Base-by-base conservation (phyloP, 2,113 vertebrate genomes). In the Ameiurus melas region DNA sequence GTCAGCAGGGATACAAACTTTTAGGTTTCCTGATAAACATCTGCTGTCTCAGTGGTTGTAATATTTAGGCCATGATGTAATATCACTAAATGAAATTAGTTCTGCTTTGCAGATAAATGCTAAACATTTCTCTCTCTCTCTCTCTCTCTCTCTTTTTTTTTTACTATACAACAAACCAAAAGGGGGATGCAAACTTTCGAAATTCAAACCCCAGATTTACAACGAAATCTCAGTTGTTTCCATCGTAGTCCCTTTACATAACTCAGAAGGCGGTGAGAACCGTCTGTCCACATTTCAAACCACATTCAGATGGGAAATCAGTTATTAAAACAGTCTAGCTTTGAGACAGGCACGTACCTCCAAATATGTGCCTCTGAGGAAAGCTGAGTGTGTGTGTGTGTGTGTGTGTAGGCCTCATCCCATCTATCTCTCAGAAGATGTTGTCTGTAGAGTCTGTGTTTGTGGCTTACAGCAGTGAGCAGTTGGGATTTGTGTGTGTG, bases 251-350 rank as follows among this genome's bases (percentile, higher is more conserved):
- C 1, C 84, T 91, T 92, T 96, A 95, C 85, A 91, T 92, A 90
- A 94, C 90, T 75, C 86, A 93, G 93, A 96, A 96, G 64, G 94
- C 95, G 25, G 94, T 87, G 90, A 93, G 95, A 47, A 92, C 86
- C 88, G 95, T 93, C 96, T 96, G 90, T 55, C 68, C 90, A 92
- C 77, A 85, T 89, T 91, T 79, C 55, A 81, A 92, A 86, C 86
- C 85, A 20, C 78, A 62, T 10, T 83, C 36, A 79, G 83, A 58
- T 73, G 62, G 68, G 36, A 79, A 71, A 85, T 89, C 80, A 85
- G 83, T 83, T n/a, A 88, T 84, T 86, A 58, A 71, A 62, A 27
- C 17, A 83, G 60, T 75, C n/a, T 82, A 55, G 73, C n/a, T 79
- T 30, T 70, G 62, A 64, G 88, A 86, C 84, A 86, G 78, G 39